Percentiles rank a stretch among this genome's conserved stretches.
Evolutionary conservation across 2,113 vertebrate genomes (phyloP).

Genomic region (Sapayoa aenigma): DNA sequence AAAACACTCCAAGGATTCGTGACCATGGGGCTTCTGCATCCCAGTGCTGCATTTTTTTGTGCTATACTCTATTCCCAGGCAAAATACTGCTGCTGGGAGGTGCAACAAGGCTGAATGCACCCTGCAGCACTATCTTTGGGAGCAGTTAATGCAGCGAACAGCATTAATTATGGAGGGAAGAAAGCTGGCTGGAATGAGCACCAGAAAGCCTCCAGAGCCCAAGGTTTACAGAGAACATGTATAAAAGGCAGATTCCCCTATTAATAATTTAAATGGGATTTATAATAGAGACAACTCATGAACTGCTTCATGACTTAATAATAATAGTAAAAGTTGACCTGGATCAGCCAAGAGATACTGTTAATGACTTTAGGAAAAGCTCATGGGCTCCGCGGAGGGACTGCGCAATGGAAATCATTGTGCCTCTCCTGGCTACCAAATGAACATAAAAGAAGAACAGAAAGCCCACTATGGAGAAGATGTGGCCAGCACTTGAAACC

Average conservation of each 20-base stretch:
- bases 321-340: background rate
- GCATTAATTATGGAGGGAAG: constrained; percentile 11
- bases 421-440: background rate
- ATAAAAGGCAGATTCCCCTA: background rate
- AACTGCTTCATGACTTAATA: constrained; percentile 35
- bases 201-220: background rate
- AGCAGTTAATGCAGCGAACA: background rate
- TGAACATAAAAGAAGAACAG: background rate
- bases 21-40: background rate
- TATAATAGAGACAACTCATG: constrained; percentile 6
- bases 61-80: background rate
- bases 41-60: background rate
- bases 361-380: background rate
- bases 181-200: background rate
- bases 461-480: background rate
- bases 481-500: background rate
- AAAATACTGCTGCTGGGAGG: background rate
- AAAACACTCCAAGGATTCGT: background rate
- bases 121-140: background rate
- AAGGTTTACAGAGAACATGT: background rate
- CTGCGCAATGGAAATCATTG: background rate
- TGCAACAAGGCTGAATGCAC: background rate
- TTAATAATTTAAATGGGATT: constrained; percentile 45
- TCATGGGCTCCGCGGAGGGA: background rate
- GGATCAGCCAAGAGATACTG: background rate